Percentiles rank a stretch among this genome's conserved stretches.
Evolutionary conservation across 2,113 vertebrate genomes (phyloP).

Genomic region (Cynocephalus volans): DNA sequence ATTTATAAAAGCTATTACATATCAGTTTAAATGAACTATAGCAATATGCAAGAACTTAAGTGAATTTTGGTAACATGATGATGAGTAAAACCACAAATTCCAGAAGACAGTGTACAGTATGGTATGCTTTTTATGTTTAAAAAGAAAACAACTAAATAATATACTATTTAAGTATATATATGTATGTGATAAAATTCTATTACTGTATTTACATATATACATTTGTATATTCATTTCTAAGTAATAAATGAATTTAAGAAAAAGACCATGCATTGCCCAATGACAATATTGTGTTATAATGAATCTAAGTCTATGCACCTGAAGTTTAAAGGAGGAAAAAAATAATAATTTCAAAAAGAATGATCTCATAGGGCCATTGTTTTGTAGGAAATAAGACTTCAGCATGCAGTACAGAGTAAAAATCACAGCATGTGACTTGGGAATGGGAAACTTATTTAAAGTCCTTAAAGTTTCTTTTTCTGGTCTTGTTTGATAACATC

Average conservation of each 20-base stretch:
- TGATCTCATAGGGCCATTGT: not conserved
- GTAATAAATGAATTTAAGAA: not conserved
- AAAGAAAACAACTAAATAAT: not conserved
- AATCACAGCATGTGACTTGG: constrained; percentile 32
- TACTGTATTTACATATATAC: too few species aligned
- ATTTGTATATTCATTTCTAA: constrained; percentile 42
- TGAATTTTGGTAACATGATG: not conserved
- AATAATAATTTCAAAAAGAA: not conserved
- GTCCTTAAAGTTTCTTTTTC: constrained; percentile 54
- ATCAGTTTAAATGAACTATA: constrained; percentile 29
- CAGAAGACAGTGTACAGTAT: not conserved
- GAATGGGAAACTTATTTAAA: constrained; percentile 71
- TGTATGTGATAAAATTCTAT: not conserved
- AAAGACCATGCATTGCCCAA: not conserved
- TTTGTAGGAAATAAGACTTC: constrained; percentile 56
- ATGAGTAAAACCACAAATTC: constrained; percentile 28
- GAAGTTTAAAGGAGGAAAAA: not conserved
- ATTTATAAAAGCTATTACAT: not conserved
- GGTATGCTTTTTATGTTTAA: not conserved
- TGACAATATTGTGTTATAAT: not conserved
- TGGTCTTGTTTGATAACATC: constrained; percentile 59
- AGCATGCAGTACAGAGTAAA: not conserved
- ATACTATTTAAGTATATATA: constrained; percentile 19
- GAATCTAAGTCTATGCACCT: not conserved
- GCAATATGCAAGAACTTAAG: not conserved